These are phyloP conservation scores for Meliscaeva auricollis DNA, from an alignment of 2,888 invertebrate genomes.

Conservation along the genomic window DNA sequence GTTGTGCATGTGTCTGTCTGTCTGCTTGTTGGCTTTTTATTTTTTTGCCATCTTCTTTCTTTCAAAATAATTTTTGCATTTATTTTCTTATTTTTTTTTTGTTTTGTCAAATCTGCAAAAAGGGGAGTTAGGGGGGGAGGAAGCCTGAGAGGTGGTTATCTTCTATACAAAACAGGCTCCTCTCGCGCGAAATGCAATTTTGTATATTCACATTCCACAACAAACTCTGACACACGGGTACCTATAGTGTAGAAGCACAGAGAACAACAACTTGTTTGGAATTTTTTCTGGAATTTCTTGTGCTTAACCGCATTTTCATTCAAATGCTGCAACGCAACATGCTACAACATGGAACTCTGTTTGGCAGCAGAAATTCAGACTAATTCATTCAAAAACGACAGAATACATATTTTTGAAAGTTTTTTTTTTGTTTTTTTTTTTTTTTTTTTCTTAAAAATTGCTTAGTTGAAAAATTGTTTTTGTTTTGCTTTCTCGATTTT, in stretches of 20 bases:
- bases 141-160: not conserved
- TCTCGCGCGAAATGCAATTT: conserved; percentile 57
- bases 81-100: conserved; percentile 19
- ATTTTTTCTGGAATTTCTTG: conserved; percentile 65
- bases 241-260: not conserved
- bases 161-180: conserved; percentile 31
- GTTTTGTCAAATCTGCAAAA: conserved; percentile 4
- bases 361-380: not conserved
- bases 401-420: not conserved
- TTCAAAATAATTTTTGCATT: conserved; percentile 41
- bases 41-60: conserved; percentile 26
- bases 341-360: conserved; percentile 28
- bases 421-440: not conserved
- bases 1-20: conserved; percentile 15
- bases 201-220: conserved; percentile 68
- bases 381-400: conserved; percentile 16
- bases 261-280: conserved; percentile 75
- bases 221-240: conserved; percentile 39
- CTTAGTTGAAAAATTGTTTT: conserved; percentile 3
- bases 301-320: conserved; percentile 71
- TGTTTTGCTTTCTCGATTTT: conserved; percentile 27
- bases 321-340: conserved; percentile 63
- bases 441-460: too few species aligned
- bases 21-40: conserved; percentile 1
- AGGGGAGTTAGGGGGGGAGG: not conserved